Percentiles rank a stretch among this genome's conserved stretches.
Conservation (phyloP, 2,113 vertebrate genomes). For the Natator depressus region DNA sequence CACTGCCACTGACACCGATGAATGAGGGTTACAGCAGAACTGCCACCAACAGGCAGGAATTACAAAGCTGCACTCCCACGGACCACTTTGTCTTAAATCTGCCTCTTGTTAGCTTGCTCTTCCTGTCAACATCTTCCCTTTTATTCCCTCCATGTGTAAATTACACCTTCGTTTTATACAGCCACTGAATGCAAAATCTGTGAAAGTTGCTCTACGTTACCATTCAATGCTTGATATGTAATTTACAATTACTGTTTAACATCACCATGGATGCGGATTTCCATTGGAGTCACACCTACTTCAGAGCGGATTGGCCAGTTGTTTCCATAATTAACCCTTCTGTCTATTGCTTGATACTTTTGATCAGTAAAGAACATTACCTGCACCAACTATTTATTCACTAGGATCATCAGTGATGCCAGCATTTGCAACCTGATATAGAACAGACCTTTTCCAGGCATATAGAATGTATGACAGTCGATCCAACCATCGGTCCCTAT, state of each 20-base stretch:
- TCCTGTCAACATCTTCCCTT: not conserved
- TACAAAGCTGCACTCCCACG: not conserved
- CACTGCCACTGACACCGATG: not conserved
- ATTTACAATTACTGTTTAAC: constrained; percentile 30
- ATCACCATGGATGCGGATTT: not conserved
- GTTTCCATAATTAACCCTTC: not conserved
- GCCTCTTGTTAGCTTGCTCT: not conserved
- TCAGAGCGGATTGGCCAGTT: not conserved
- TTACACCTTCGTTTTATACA: not conserved
- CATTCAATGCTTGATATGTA: constrained; percentile 4
- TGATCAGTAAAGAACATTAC: not conserved
- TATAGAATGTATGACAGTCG: not conserved
- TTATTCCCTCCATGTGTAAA: not conserved
- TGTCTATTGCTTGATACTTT: not conserved
- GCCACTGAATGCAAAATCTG: not conserved
- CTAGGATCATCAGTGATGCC: not conserved
- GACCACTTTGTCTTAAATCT: not conserved
- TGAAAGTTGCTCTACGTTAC: not conserved
- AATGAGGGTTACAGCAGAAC: not conserved
- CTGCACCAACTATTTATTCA: not conserved
- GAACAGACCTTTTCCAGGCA: not conserved
- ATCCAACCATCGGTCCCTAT: not conserved
- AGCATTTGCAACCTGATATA: not conserved
- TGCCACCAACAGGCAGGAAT: not conserved
- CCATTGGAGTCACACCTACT: not conserved